phyloP scores from a whole-genome alignment of 2,113 vertebrate genomes.

The Podocnemis expansa region DNA sequence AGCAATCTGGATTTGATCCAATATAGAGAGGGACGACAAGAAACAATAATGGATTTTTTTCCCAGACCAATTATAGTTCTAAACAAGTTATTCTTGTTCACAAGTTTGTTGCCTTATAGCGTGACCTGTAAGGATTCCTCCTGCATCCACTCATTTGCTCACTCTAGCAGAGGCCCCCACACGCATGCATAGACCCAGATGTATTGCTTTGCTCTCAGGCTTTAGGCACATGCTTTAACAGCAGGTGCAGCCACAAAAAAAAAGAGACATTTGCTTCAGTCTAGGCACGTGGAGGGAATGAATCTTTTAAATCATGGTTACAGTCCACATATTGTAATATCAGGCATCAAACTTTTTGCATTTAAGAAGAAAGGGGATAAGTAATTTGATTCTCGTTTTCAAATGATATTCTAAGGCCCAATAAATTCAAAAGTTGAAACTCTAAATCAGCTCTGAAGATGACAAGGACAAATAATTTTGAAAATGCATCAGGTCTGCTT shows the following conservation, averaged over 20 bases:
- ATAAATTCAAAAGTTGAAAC: slow-evolving; percentile 25
- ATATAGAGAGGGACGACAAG: rapidly evolving
- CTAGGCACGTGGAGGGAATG: background rate
- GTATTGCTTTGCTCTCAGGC: background rate
- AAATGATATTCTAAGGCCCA: background rate
- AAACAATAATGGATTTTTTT: background rate
- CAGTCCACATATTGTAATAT: rapidly evolving
- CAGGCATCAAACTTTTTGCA: background rate
- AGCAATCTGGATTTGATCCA: background rate
- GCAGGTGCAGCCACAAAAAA: background rate
- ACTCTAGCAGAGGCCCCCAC: background rate
- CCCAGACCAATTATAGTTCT: background rate
- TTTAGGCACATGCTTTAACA: background rate
- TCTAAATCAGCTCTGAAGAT: slow-evolving; percentile 28
- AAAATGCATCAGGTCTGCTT: background rate
- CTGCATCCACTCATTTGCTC: background rate
- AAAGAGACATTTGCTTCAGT: background rate
- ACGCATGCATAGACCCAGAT: background rate
- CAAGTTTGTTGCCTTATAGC: background rate
- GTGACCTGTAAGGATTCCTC: background rate
- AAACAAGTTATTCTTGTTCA: background rate
- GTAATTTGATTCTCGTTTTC: background rate
- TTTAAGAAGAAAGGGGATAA: background rate
- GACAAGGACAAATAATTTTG: slow-evolving; percentile 34
- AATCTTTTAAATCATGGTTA: background rate